A percentile compares a stretch with the other conserved stretches of the same genome.
phyloP scores from a whole-genome alignment of 2,888 invertebrate genomes.

The Chrysolina americana region DNA sequence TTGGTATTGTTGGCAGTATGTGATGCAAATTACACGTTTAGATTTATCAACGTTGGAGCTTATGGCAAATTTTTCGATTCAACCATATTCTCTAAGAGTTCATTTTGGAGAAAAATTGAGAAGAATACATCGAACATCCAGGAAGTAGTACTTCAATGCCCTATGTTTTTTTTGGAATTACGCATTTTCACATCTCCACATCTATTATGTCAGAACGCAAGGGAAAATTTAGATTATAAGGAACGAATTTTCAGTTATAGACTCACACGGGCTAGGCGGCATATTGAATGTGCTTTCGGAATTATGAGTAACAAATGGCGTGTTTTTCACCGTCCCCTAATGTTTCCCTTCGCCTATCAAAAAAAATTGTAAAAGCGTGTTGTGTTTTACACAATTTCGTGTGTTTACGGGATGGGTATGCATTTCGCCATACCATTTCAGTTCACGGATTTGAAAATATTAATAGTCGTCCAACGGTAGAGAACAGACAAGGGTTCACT shows the following conservation, averaged over 20 bases:
- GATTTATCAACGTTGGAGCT: conserved; percentile 38
- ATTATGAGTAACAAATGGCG: conserved; percentile 54
- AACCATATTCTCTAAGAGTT: conserved; percentile 32
- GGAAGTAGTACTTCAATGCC: conserved; percentile 23
- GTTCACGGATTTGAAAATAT: too few relatives aligned
- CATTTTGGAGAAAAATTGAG: conserved; percentile 28
- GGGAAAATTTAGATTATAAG: conserved; percentile 29
- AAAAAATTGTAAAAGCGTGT: conserved; percentile 51
- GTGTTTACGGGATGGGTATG: too few relatives aligned
- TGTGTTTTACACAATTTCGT: conserved; percentile 27
- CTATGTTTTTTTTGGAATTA: conserved; percentile 42
- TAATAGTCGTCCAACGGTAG: too few relatives aligned
- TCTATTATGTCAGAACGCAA: conserved; percentile 32
- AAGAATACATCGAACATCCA: conserved; percentile 31
- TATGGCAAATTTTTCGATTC: conserved; percentile 36
- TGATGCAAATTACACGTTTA: conserved; percentile 45
- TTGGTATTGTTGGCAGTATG: conserved; percentile 43
- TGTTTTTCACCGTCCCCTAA: conserved; percentile 53
- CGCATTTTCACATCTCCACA: conserved; percentile 32
- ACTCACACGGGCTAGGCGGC: conserved; percentile 48
- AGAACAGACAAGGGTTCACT: too few relatives aligned
- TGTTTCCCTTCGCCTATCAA: conserved; percentile 41
- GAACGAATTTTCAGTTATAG: conserved; percentile 40
- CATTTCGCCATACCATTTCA: too few relatives aligned
- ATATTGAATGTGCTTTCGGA: conserved; percentile 51